phyloP scores from a whole-genome alignment of 2,888 invertebrate species.

The Electrophaes corylata region DNA sequence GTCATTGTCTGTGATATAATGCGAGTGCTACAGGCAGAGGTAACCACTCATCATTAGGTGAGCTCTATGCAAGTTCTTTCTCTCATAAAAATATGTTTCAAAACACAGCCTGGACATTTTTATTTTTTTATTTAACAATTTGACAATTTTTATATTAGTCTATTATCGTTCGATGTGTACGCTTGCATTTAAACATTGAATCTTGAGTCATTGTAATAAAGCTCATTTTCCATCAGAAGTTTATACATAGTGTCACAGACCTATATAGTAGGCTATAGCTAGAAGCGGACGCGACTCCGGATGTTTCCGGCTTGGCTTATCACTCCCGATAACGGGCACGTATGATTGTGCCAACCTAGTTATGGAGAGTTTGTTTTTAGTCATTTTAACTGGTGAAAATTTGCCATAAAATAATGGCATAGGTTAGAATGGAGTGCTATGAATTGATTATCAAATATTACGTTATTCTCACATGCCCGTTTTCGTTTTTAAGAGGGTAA shows the following conservation, averaged over 20 bases:
- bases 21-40: no score
- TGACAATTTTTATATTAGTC: no score
- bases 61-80: no score
- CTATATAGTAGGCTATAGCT: slow-evolving; percentile 15
- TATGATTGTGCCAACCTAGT: slow-evolving; percentile 40
- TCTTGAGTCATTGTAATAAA: slow-evolving; percentile 4
- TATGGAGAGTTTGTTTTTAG: slow-evolving; percentile 30
- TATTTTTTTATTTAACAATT: no score
- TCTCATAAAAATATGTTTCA: no score
- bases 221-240: slow-evolving; percentile 13
- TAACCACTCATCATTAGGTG: no score
- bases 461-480: no score
- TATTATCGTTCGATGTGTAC: no score
- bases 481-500: no score
- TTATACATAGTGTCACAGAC: slow-evolving; percentile 11
- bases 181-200: background rate
- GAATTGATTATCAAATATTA: no score
- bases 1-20: no score
- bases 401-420: background rate
- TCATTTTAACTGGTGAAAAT: slow-evolving; percentile 28
- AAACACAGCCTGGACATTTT: no score
- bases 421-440: background rate
- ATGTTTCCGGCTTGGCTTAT: slow-evolving; percentile 73
- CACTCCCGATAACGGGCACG: slow-evolving; percentile 68
- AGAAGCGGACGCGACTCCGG: slow-evolving; percentile 54